These are phyloP conservation scores for Geopemphigus sp. DNA, from an alignment of 1,140 invertebrate genomes.

Conservation along the genomic window DNA sequence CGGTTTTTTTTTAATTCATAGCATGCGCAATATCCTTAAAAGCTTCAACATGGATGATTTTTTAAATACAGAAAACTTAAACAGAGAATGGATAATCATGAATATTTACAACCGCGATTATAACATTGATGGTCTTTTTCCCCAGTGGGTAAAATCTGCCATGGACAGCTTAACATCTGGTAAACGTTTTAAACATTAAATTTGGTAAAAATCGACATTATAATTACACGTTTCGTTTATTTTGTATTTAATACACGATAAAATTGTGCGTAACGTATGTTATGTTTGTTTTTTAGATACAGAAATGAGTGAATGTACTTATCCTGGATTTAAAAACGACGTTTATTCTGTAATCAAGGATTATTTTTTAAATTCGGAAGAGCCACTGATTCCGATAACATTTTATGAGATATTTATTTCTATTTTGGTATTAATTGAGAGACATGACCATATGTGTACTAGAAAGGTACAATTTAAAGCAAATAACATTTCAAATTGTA, in stretches of 20 bases:
- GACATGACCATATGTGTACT: conserved; percentile 37
- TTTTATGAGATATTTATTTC: conserved; percentile 47
- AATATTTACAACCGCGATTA: conserved; percentile 40
- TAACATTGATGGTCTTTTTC: conserved; percentile 42
- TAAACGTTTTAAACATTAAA: not conserved
- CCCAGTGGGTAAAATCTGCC: conserved; percentile 37
- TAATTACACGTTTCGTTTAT: too few species aligned
- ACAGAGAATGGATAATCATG: conserved; percentile 43
- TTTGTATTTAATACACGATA: not conserved
- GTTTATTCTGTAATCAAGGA: conserved; percentile 42
- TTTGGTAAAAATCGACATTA: too few species aligned
- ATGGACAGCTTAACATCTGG: conserved; percentile 39
- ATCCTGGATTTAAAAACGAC: conserved; percentile 45
- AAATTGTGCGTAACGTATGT: too few species aligned
- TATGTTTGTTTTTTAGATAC: conserved; percentile 9
- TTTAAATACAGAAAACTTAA: conserved; percentile 41
- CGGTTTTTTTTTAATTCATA: conserved; percentile 1
- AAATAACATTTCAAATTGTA: not conserved
- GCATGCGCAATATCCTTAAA: conserved; percentile 17
- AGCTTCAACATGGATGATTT: conserved; percentile 46
- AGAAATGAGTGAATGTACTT: conserved; percentile 22
- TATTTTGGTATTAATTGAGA: conserved; percentile 38
- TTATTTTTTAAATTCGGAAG: conserved; percentile 47
- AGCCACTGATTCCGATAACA: conserved; percentile 36
- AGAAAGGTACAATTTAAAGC: not conserved